phyloP scores from a whole-genome alignment of 2,888 invertebrate genomes.

The Dynastes grantii region DNA sequence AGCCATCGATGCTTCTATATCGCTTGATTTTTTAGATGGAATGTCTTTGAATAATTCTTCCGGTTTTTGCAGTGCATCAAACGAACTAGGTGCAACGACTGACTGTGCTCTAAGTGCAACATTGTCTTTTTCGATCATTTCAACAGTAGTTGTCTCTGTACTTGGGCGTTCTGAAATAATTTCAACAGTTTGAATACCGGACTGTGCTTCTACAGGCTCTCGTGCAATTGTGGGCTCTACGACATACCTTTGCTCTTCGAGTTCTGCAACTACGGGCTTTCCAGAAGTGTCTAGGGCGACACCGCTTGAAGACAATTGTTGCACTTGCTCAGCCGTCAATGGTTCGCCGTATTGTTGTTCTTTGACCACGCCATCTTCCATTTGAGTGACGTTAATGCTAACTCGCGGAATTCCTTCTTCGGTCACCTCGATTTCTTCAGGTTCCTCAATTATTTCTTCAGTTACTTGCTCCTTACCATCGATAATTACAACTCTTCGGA shows the following conservation, averaged over 20 bases:
- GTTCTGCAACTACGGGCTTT: background rate
- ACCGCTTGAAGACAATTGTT: constrained; percentile 38
- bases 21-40: background rate
- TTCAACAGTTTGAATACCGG: constrained; percentile 57
- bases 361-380: constrained; percentile 72
- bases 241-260: constrained; percentile 65
- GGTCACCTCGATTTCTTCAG: constrained; percentile 82
- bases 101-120: constrained; percentile 58
- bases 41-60: constrained; percentile 17
- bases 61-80: constrained; percentile 36
- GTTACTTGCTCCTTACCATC: constrained; percentile 89
- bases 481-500: constrained; percentile 83
- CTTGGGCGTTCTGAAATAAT: constrained; percentile 57
- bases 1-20: constrained; percentile 16
- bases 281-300: background rate
- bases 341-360: constrained; percentile 68
- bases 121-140: constrained; percentile 40
- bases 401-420: constrained; percentile 83
- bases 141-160: constrained; percentile 57
- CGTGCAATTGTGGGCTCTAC: constrained; percentile 62
- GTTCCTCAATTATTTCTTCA: constrained; percentile 89
- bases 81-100: constrained; percentile 64
- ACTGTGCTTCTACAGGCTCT: constrained; percentile 62
- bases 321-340: constrained; percentile 60
- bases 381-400: constrained; percentile 78